Percentiles rank a stretch among this genome's conserved stretches.
These are phyloP conservation scores for Pocillopora verrucosa DNA, from an alignment of 64 coral and sea anemone genomes.

Conservation along the genomic window DNA sequence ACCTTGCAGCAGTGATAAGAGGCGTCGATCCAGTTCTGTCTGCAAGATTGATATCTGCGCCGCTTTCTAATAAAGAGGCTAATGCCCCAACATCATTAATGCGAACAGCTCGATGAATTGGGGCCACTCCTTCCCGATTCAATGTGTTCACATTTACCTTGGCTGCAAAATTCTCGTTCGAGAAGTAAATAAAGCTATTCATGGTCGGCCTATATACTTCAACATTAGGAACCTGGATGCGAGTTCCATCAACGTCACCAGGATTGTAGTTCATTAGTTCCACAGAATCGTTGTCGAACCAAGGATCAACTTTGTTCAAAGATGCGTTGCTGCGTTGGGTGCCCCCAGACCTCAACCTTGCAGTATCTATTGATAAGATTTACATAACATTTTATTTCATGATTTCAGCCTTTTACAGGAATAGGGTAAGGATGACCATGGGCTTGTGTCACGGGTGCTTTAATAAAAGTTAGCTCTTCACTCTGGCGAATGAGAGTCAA, in stretches of 20 bases:
- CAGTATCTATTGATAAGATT: not conserved
- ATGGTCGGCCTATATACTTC: not conserved
- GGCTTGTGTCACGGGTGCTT: too few species aligned
- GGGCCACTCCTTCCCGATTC: not conserved
- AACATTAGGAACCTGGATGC: not conserved
- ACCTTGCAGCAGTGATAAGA: constrained; percentile 22
- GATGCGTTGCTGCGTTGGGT: not conserved
- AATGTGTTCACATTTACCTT: not conserved
- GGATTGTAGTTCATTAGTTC: constrained; percentile 21
- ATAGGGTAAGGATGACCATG: too few species aligned
- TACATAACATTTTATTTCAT: not conserved
- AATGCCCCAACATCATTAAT: not conserved
- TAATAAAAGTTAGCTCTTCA: too few species aligned
- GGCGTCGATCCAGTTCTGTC: constrained; percentile 16
- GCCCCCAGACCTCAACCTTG: constrained; percentile 2
- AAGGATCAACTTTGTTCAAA: not conserved
- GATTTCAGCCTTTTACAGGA: too few species aligned
- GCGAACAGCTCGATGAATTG: constrained; percentile 27
- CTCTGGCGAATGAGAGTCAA: too few species aligned
- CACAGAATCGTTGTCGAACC: constrained; percentile 3
- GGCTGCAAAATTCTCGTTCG: not conserved
- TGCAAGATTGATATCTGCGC: constrained; percentile 11
- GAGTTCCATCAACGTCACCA: not conserved
- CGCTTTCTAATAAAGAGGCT: not conserved
- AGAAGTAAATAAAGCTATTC: not conserved